Base-by-base conservation (phyloP, 2,113 vertebrate genomes). In the Osmerus mordax region DNA sequence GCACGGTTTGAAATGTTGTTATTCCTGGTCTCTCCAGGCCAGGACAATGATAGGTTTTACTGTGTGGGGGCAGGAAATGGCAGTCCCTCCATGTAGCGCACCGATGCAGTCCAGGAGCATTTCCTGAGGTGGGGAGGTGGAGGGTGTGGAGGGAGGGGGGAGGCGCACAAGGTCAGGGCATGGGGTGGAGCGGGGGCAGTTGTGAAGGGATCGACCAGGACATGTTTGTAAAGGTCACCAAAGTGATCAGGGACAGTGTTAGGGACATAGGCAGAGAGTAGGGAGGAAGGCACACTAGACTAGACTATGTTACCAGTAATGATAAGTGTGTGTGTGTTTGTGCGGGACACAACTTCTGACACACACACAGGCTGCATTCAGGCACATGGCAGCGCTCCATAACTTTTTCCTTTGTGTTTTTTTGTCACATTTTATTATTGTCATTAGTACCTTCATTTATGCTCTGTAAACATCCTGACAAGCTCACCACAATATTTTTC, bases 11-110 rank as follows among this genome's bases (percentile, higher is more conserved):
- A 66, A 59, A 65, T 36, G 82, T 69, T 77, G 73, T 78, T 87
- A 81, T 86, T 87, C 75, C 80, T 74, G 78, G 76, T 84, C 60
- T 72, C 56, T 36, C 58, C 71, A 74, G 73, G 62, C 76, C 56
- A 66, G 63, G 59, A 61, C 74, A 81, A 76, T 76, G 83, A 85
- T 80, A 81, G 80, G 60, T 80, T 87, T 82, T 77, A 66, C 74
- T 71, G 78, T 60, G 55, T 29, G n/a, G 32, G 54, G 75, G 77
- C 66, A 79, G 79, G 76, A 85, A 83, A 85, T 75, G 74, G 79
- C 53, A 72, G 68, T 62, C 41, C 71, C 28, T 72, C 25, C 64
- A 71, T 67, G 80, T 51, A 25, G 75, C 3, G 63, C 68, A 54
- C 74, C 68, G 47, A 54, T 21, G 52, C 60, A 71, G 61, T 73